Base-by-base conservation (phyloP, 2,888 invertebrate genomes). In the Parnassius apollo region DNA sequence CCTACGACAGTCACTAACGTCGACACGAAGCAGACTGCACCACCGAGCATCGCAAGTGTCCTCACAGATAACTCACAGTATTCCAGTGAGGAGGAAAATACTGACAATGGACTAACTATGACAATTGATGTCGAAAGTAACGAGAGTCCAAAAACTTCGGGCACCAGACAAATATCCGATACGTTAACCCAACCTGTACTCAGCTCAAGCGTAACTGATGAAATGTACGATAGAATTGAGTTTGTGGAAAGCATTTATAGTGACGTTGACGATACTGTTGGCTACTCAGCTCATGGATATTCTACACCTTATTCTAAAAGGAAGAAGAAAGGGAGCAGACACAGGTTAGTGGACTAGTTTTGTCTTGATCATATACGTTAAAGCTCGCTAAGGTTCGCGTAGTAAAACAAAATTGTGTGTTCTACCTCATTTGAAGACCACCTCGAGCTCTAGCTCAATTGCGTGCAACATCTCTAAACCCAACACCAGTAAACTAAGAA, bases 211-310 rank as follows among this genome's bases (percentile, higher is more conserved):
- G 68, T 66, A 9, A 75, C 77, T 0, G 74, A 75, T 62, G 78
- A 86, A 65, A 77, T 80, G 3, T 88, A 85, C 68, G 90, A 88
- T 56, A 83, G 75, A n/a, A 88, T 86, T 11, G 87, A 88, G 45
- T 72, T 73, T 25, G 71, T 69, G 1, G 83, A 83, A 2, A 81
- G 79, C 60, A 74, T 76, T 0, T 78, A 77, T 59, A 80, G 80
- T 59, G 80, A 76, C 0, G 72, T 74, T 22, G 77, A 80, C 0
- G 75, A 75, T 0, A 67, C 71, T 10, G 70, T 71, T 1, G 77
- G 78, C 0, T 73, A 81, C 1, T 75, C 78, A 0, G 54, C 35
- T 7, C 73, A 75, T 18, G 82, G 78, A 0, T 82, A 83, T 67
- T 78, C 86, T 0, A 84, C 84, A 0, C 86, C 86, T 0, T 88